phyloP scores from a whole-genome alignment of 2,888 invertebrate genomes.

The Leptopilina myrica region DNA sequence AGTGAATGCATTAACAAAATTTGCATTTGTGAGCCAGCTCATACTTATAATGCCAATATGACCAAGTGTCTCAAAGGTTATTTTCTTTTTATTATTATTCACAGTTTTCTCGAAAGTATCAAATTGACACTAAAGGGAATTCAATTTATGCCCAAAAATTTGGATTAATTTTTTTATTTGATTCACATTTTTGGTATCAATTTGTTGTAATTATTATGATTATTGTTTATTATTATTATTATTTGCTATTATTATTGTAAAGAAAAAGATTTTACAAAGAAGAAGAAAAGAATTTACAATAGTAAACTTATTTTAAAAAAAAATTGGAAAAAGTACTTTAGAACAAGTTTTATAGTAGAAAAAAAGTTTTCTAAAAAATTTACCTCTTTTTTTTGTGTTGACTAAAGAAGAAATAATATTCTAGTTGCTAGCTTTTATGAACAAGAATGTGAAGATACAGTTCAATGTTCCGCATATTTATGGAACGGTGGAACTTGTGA shows the following conservation, averaged over 20 bases:
- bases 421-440: conserved; percentile 60
- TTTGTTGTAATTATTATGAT: too few species aligned
- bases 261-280: neutral
- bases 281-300: neutral
- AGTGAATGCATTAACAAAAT: conserved; percentile 55
- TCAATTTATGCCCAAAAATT: too few species aligned
- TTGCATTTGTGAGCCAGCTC: conserved; percentile 60
- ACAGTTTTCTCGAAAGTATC: too few species aligned
- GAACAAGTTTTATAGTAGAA: too few species aligned
- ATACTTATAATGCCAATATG: conserved; percentile 56
- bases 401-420: neutral
- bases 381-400: too few species aligned
- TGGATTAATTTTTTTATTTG: too few species aligned
- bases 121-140: too few species aligned
- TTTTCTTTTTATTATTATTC: conserved; percentile 8
- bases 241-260: too few species aligned
- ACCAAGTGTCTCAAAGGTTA: conserved; percentile 63
- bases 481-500: conserved; percentile 60
- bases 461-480: conserved; percentile 64
- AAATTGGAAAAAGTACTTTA: too few species aligned
- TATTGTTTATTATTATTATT: too few species aligned
- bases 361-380: too few species aligned
- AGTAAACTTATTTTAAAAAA: neutral
- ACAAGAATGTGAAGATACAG: conserved; percentile 61
- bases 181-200: too few species aligned